Conservation (phyloP, 2,888 invertebrate species). For the Parapristionchus giblindavisi region DNA sequence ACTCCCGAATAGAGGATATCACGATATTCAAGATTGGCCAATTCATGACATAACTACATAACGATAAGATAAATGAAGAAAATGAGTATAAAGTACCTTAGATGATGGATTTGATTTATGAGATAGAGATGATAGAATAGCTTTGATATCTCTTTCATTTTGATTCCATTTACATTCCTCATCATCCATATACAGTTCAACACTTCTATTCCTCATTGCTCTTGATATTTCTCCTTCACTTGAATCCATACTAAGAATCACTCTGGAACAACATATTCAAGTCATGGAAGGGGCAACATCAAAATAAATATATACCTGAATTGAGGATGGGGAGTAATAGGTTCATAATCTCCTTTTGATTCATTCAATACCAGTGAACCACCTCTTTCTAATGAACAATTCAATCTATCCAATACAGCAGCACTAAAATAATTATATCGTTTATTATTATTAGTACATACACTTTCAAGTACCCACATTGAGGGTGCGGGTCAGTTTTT, state of each 20-base stretch:
- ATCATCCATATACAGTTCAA: conserved; percentile 82
- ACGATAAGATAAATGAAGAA: background rate
- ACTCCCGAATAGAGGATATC: conserved; percentile 24
- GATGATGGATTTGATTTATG: no score
- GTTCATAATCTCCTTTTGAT: conserved; percentile 80
- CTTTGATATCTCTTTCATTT: background rate
- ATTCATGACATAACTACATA: background rate
- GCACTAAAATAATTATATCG: conserved; percentile 76
- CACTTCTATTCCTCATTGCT: conserved; percentile 97
- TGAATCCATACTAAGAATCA: conserved; percentile 94
- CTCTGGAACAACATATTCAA: conserved; percentile 58
- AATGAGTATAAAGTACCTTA: no score
- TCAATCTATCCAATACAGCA: conserved; percentile 93
- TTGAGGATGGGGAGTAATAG: conserved; percentile 83
- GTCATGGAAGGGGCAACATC: background rate
- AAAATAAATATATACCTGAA: conserved; percentile 75
- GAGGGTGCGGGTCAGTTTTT: no score
- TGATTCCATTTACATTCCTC: conserved; percentile 40
- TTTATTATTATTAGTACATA: no score
- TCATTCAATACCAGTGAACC: conserved; percentile 90
- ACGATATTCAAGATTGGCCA: conserved; percentile 4
- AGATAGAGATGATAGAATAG: conserved; percentile 11
- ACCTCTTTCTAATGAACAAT: conserved; percentile 90
- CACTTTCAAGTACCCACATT: no score
- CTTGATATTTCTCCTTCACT: conserved; percentile 93